Evolutionary conservation across 37 sponge, comb jelly and placozoan genomes (phyloP).

Genomic region (Cladorhizidae sp.): DNA sequence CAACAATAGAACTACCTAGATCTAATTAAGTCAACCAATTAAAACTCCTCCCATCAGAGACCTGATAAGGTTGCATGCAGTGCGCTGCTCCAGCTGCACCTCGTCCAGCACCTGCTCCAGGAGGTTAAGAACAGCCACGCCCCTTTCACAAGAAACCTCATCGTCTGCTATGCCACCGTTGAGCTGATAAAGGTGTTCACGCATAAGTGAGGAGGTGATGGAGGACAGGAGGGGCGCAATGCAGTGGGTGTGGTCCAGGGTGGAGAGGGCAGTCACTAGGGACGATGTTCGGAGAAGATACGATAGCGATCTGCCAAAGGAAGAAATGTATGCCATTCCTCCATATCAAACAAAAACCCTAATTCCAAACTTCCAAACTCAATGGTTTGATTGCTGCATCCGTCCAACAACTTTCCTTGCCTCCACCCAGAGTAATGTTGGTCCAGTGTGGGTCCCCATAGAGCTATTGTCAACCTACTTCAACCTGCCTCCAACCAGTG

Average conservation of each 20-base stretch:
- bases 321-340: not conserved
- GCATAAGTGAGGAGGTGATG: conserved; percentile 32
- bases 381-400: no score
- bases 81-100: conserved; percentile 16
- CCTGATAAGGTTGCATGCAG: conserved; percentile 18
- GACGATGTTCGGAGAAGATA: conserved; percentile 14
- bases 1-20: no score
- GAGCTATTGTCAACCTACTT: no score
- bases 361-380: no score
- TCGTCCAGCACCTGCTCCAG: conserved; percentile 14
- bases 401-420: no score
- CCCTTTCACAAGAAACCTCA: no score
- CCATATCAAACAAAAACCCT: no score
- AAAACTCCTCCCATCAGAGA: not conserved
- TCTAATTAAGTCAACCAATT: no score
- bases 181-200: conserved; percentile 20
- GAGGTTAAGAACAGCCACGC: not conserved
- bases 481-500: no score
- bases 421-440: no score
- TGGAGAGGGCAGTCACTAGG: conserved; percentile 11
- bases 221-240: conserved; percentile 17
- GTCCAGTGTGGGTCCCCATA: no score
- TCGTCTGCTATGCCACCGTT: not conserved
- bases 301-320: conserved; percentile 35
- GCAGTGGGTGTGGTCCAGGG: conserved; percentile 13